Evolutionary conservation across 2,113 vertebrate species (phyloP), one percentile per base, ranked within the genome.

Genomic region (Megaleporinus macrocephalus): DNA sequence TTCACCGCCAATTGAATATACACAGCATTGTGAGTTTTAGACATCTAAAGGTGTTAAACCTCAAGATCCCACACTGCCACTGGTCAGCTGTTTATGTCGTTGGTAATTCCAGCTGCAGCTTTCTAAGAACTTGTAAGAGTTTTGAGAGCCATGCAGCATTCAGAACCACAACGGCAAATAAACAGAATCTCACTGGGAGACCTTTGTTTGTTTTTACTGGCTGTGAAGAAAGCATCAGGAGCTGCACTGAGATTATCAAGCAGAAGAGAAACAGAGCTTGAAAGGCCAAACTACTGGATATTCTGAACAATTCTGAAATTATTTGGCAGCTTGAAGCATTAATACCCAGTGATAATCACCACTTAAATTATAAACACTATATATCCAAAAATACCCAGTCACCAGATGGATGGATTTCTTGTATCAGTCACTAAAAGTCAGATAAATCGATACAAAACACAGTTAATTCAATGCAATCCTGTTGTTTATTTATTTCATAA

Each of bases 151-250:
- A 49, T 44, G 24, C 14, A 62, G 15, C n/a, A 27, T 27, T 27
- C 22, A 47, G 55, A 44, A 24, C n/a, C 24, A 70, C 15, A 22
- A 14, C 26, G 26, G 47, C 12, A 66, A 57, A 36, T 18, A 62
- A 63, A 29, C n/a, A 72, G 26, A n/a, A 49, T 63, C 55, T 30
- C 33, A 51, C 47, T 49, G 10, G 10, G 47, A 47, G 20, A 26
- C 11, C 29, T 57, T 15, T 59, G 51, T 44, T 65, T 76, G 73
- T 71, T 77, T 71, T 61, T 69, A 24, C 33, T 63, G 53, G 27
- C 36, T 12, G 9, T 63, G 57, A 53, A 16, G 55, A 33, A 63
- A 73, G 18, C 61, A 15, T 49, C 49, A 63, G 16, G 14, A 59
- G 78, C 30, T 36, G 15, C 30, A 55, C 20, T 79, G 22, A 3